These are phyloP conservation scores for Cosmorhoe ocellata DNA, from an alignment of 2,888 invertebrate genomes.

Conservation along the genomic window DNA sequence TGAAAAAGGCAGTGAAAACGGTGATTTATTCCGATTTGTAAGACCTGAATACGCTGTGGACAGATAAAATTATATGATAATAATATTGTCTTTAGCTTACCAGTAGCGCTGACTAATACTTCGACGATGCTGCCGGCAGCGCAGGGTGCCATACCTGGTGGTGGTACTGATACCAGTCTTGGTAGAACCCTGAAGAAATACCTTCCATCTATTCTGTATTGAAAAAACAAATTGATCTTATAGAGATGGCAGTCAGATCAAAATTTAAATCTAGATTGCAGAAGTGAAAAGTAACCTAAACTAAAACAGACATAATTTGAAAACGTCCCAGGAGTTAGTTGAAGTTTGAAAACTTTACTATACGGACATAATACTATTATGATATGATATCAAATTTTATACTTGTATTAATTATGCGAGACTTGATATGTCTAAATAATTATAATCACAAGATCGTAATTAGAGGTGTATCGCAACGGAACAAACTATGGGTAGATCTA, in stretches of 20 bases:
- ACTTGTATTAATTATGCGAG: too few relatives aligned
- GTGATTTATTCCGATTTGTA: background rate
- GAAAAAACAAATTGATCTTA: background rate
- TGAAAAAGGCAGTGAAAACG: background rate
- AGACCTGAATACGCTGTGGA: background rate
- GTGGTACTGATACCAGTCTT: constrained; percentile 91
- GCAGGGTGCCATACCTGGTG: constrained; percentile 97
- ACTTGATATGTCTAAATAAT: too few relatives aligned
- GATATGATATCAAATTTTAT: too few relatives aligned
- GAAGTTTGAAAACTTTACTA: background rate
- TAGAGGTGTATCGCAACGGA: too few relatives aligned
- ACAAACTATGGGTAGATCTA: too few relatives aligned
- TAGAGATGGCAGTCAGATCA: too few relatives aligned
- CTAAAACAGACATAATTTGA: too few relatives aligned
- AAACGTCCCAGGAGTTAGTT: background rate
- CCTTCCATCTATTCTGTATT: constrained; percentile 78
- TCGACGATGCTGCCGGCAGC: constrained; percentile 97
- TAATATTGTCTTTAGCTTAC: constrained; percentile 50
- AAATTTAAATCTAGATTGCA: too few relatives aligned
- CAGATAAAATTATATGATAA: too few relatives aligned
- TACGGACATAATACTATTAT: too few relatives aligned
- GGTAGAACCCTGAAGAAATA: constrained; percentile 95
- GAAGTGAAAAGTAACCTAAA: too few relatives aligned
- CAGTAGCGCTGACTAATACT: constrained; percentile 93
- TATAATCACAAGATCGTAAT: too few relatives aligned